Percentiles rank a stretch among this genome's conserved stretches.
These are phyloP conservation scores for Sycophila sp. DNA, from an alignment of 1,140 invertebrate genomes.

Conservation along the genomic window DNA sequence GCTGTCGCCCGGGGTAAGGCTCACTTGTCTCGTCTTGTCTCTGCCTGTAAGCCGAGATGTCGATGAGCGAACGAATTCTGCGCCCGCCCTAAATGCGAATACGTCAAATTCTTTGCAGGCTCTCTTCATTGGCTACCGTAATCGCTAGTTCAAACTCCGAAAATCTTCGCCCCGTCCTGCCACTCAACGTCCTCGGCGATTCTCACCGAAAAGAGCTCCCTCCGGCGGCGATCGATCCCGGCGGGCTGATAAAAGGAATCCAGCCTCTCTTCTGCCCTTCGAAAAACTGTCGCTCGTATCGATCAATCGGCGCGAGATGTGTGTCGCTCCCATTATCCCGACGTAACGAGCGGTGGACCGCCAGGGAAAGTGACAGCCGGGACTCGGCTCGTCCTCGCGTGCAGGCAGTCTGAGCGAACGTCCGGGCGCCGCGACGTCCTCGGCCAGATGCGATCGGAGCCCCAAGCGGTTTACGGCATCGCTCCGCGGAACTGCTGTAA, in stretches of 20 bases:
- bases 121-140: background rate
- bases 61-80: too few relatives aligned
- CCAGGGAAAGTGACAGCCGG: background rate
- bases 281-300: background rate
- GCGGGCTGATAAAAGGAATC: slow-evolving; percentile 10
- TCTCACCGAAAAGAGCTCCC: background rate
- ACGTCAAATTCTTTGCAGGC: background rate
- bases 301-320: slow-evolving; percentile 19
- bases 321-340: slow-evolving; percentile 43
- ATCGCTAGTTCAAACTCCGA: too few relatives aligned
- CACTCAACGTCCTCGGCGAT: background rate
- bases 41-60: too few relatives aligned
- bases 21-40: too few relatives aligned
- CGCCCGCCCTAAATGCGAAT: too few relatives aligned
- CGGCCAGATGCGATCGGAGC: too few relatives aligned
- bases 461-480: too few relatives aligned
- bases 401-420: background rate
- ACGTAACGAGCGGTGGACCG: slow-evolving; percentile 31
- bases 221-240: background rate
- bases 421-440: slow-evolving; percentile 2
- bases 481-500: too few relatives aligned
- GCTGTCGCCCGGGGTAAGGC: slow-evolving; percentile 42
- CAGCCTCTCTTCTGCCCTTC: background rate
- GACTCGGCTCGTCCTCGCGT: background rate
- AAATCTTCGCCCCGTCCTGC: too few relatives aligned